Evolutionary conservation across 2,113 vertebrate species (phyloP), one percentile per base, ranked within the genome.

Genomic region (Murina feae): DNA sequence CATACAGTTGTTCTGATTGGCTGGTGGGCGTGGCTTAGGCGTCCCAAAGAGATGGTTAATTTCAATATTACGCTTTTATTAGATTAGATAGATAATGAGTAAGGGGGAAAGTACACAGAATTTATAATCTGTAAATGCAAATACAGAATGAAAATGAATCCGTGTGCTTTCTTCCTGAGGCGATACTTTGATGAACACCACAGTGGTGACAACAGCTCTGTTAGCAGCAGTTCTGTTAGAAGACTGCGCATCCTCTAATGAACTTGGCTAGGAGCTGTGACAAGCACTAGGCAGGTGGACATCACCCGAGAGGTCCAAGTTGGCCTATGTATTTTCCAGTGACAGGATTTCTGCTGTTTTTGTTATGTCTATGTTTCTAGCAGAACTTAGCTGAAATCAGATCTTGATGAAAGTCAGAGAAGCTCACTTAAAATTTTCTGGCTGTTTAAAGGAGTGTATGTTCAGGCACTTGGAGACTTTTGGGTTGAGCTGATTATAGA

Each of bases 101-200:
- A 60, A 60, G 58, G 58, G 58, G 58, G 23, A 60, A 28, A 60
- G 23, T 28, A 28, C 58, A 60, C 58, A 60, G 58, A 28, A 60
- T 28, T 11, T 60, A 28, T 28, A 60, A 12, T 4, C 23, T 28
- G 25, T 12, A 60, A 25, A 25, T 60, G 28, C 58, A 60, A 60
- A 60, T 60, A 28, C 10, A 23, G 58, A 60, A 28, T 60, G 58
- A 60, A 28, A 28, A 28, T 5, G 58, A 28, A 60, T 28, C 58
- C 0, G 9, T 25, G 55, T 87, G n/a, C 37, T 93, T 63, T 32
- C 88, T 92, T 63, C 76, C 30, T 16, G 55, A 83, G 68, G 44
- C 83, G 75, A 94, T 93, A 92, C 39, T 80, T 58, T 85, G 78
- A 94, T 93, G 23, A 78, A 88, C 25, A 49, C 71, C 42, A 66